A percentile compares a stretch with the other conserved stretches of the same genome.
phyloP scores from a whole-genome alignment of 2,113 vertebrate species.

The Psittacula cyanocephala region DNA sequence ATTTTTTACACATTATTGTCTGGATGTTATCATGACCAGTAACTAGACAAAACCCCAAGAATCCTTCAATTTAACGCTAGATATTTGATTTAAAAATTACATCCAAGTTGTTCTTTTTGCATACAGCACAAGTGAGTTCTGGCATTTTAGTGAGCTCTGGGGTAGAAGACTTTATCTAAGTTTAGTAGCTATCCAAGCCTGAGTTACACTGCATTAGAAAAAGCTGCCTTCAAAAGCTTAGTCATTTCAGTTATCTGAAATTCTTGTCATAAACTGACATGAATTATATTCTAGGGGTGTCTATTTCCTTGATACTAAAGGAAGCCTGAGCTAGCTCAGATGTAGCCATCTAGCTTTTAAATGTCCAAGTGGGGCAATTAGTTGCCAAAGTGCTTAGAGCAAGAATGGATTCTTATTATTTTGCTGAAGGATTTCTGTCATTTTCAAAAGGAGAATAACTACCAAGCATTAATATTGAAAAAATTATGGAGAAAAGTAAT shows the following conservation, averaged over 20 bases:
- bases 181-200: not conserved
- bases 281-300: not conserved
- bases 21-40: not conserved
- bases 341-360: not conserved
- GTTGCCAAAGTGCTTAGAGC: not conserved
- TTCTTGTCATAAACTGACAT: not conserved
- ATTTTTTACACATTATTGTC: not conserved
- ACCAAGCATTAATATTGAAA: not conserved
- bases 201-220: not conserved
- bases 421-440: not conserved
- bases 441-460: not conserved
- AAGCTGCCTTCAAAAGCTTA: not conserved
- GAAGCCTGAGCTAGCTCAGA: not conserved
- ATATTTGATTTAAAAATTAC: not conserved
- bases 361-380: not conserved
- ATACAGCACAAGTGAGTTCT: not conserved
- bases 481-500: not conserved
- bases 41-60: not conserved
- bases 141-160: not conserved
- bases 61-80: not conserved
- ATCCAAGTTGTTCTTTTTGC: not conserved
- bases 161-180: not conserved
- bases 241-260: constrained; percentile 5
- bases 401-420: not conserved
- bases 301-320: not conserved